Evolutionary conservation across 2,113 vertebrate genomes (phyloP).

Genomic region (Calyptommatus sinebrachiatus): DNA sequence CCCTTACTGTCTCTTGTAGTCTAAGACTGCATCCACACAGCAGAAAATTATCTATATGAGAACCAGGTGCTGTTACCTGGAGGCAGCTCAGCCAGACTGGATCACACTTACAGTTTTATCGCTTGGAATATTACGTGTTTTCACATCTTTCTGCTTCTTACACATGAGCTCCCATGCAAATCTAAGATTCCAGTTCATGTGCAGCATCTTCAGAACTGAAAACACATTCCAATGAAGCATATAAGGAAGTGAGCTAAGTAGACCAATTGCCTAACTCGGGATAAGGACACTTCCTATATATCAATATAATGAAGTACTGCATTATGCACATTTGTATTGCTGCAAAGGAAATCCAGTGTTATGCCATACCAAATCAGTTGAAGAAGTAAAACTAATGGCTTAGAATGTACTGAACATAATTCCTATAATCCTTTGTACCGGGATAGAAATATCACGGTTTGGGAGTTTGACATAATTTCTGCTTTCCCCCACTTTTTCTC

Average conservation of each 20-base stretch:
- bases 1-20: no score
- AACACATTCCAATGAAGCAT: background rate
- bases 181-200: background rate
- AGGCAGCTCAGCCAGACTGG: no score
- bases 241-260: no score
- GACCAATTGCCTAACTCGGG: background rate
- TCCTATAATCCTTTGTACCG: background rate
- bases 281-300: background rate
- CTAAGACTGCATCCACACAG: no score
- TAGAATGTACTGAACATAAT: background rate
- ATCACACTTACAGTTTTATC: background rate
- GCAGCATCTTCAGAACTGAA: background rate
- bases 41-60: no score
- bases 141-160: background rate
- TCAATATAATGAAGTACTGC: background rate
- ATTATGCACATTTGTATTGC: background rate
- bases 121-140: background rate
- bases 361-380: background rate
- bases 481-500: no score
- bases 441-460: no score
- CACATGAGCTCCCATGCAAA: background rate
- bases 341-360: no score
- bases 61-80: no score
- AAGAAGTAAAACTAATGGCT: background rate
- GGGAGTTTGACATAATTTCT: no score